Evolutionary conservation across 2,797 vertebrate genomes (phyloP).

Genomic region (Gymnopithys bicolor): DNA sequence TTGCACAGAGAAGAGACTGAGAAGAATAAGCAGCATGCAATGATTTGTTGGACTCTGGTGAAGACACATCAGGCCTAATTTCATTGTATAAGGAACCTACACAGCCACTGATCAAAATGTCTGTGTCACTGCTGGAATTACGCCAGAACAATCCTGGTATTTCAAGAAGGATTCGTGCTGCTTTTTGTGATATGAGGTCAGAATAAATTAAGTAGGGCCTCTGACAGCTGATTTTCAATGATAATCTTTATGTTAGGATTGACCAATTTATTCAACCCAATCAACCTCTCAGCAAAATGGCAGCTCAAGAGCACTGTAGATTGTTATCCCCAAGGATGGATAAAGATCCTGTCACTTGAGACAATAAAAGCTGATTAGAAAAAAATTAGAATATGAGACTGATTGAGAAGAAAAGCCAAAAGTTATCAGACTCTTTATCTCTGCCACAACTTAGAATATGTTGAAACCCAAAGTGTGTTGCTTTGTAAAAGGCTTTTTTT

Average conservation of each 20-base stretch:
- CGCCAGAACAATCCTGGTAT: not conserved
- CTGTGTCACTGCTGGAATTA: constrained; percentile 38
- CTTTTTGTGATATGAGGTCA: constrained; percentile 51
- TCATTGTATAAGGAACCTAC: constrained; percentile 1
- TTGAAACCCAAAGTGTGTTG: not conserved
- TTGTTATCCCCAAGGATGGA: constrained; percentile 33
- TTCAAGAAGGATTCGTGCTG: constrained; percentile 45
- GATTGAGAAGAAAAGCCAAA: not conserved
- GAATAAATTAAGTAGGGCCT: constrained; percentile 53
- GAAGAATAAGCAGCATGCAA: not conserved
- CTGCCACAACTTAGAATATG: not conserved
- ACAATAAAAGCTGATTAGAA: constrained; percentile 26
- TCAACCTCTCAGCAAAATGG: constrained; percentile 34
- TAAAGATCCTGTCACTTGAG: constrained; percentile 16
- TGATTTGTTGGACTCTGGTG: constrained; percentile 42
- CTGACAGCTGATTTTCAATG: constrained; percentile 56
- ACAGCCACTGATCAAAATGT: constrained; percentile 50
- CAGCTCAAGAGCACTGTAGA: not conserved
- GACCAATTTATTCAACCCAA: constrained; percentile 55
- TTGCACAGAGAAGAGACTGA: not conserved
- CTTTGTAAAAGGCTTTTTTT: not conserved
- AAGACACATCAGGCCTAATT: constrained; percentile 14
- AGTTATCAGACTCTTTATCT: not conserved
- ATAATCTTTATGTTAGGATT: constrained; percentile 61
- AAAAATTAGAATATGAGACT: constrained; percentile 18